A percentile compares a stretch with the other conserved stretches of the same genome.
Conservation (phyloP, 2,888 invertebrate species). For the Byasa hedistus region DNA sequence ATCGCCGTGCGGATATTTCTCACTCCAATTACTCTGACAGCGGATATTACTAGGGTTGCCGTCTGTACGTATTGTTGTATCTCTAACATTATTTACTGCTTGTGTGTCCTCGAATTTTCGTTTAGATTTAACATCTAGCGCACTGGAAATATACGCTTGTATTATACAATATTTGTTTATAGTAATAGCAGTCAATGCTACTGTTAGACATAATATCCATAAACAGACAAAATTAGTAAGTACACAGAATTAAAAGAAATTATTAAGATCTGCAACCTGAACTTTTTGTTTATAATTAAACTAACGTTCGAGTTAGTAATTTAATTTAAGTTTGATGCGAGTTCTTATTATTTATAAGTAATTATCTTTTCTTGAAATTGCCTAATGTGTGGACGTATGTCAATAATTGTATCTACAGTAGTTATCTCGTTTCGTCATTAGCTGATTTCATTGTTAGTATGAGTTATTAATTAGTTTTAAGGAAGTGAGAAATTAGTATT, state of each 20-base stretch:
- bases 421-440: neutral
- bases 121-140: neutral
- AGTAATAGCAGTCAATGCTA: neutral
- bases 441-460: conserved; percentile 1
- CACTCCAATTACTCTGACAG: conserved; percentile 53
- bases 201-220: too few relatives aligned
- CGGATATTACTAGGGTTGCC: conserved; percentile 48
- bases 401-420: neutral
- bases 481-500: neutral
- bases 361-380: neutral
- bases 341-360: too few relatives aligned
- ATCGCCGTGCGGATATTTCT: conserved; percentile 48
- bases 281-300: too few relatives aligned
- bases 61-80: conserved; percentile 5
- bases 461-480: conserved; percentile 2
- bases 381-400: neutral
- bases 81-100: conserved; percentile 6
- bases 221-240: too few relatives aligned
- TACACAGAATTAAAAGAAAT: too few relatives aligned
- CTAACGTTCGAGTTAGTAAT: too few relatives aligned
- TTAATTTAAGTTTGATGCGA: too few relatives aligned
- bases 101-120: conserved; percentile 6
- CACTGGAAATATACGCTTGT: neutral
- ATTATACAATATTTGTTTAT: neutral
- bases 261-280: too few relatives aligned